Evolutionary conservation across 2,113 vertebrate species (phyloP).

Genomic region (Triplophysa rosa): DNA sequence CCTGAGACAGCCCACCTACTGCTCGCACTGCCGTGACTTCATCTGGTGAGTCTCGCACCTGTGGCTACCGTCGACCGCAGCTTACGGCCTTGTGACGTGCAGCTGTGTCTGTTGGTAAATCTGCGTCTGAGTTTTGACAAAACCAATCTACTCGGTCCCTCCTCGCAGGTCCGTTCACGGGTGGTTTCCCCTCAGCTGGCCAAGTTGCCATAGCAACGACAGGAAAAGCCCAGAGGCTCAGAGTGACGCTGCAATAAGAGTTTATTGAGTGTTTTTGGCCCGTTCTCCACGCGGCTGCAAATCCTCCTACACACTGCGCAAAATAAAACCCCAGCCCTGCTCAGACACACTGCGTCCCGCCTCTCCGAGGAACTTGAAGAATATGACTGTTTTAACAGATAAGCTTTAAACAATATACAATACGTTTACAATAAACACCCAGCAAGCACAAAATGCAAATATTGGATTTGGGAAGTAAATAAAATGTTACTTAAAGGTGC

Average conservation of each 20-base stretch:
- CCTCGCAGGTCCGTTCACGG: constrained; percentile 2
- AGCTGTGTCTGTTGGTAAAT: constrained; percentile 3
- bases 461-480: too few species aligned
- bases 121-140: constrained; percentile 4
- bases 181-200: constrained; percentile 19
- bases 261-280: constrained; percentile 15
- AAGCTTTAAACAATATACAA: not conserved
- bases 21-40: constrained; percentile 95
- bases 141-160: constrained; percentile 12
- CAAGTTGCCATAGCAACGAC: constrained; percentile 34
- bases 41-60: constrained; percentile 81
- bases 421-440: too few species aligned
- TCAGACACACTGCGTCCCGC: not conserved
- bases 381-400: constrained; percentile 10
- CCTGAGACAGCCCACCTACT: constrained; percentile 93
- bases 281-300: not conserved
- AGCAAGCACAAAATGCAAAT: too few species aligned
- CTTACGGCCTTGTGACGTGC: not conserved
- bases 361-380: constrained; percentile 3
- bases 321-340: not conserved
- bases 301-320: not conserved
- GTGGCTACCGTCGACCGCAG: not conserved
- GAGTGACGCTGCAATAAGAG: constrained; percentile 9
- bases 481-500: too few species aligned
- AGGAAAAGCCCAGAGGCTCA: constrained; percentile 38